Conservation (phyloP, 2,113 vertebrate genomes). For the Malurus cyaneus region DNA sequence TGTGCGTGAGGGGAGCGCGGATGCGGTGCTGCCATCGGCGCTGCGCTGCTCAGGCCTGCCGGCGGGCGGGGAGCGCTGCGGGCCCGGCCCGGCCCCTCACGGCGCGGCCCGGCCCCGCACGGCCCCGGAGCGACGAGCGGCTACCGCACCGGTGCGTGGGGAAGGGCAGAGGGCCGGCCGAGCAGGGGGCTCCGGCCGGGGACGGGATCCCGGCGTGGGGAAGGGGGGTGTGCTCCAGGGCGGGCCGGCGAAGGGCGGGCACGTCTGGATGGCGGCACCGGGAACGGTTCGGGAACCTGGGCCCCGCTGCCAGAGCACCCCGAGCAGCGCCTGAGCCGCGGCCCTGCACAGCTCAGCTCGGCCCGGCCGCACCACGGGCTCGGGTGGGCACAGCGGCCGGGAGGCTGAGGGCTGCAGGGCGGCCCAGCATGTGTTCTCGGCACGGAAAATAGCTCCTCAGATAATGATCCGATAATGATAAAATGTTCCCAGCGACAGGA, state of each 20-base stretch:
- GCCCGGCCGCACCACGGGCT: neutral
- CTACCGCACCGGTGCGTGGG: neutral
- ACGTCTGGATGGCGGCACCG: neutral
- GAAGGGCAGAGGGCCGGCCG: neutral
- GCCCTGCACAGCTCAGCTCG: neutral
- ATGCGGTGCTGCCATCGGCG: neutral
- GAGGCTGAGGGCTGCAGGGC: neutral
- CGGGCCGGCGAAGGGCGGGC: neutral
- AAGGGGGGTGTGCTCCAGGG: neutral
- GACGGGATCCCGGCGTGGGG: neutral
- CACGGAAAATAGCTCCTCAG: neutral
- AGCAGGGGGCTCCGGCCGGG: neutral
- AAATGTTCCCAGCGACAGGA: neutral
- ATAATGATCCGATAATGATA: too few relatives aligned
- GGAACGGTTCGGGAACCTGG: fast-evolving
- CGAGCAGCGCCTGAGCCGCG: neutral
- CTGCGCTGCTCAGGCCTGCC: neutral
- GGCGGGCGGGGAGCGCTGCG: neutral
- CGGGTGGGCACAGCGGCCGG: neutral
- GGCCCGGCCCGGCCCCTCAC: neutral
- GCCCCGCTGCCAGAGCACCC: neutral
- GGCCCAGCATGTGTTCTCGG: neutral
- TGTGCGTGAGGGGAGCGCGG: fast-evolving
- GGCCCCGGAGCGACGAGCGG: neutral
- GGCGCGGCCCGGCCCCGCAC: neutral